Evolutionary conservation across 92 coral and sea anemone genomes (phyloP).

Genomic region (Meandrina meandrites): DNA sequence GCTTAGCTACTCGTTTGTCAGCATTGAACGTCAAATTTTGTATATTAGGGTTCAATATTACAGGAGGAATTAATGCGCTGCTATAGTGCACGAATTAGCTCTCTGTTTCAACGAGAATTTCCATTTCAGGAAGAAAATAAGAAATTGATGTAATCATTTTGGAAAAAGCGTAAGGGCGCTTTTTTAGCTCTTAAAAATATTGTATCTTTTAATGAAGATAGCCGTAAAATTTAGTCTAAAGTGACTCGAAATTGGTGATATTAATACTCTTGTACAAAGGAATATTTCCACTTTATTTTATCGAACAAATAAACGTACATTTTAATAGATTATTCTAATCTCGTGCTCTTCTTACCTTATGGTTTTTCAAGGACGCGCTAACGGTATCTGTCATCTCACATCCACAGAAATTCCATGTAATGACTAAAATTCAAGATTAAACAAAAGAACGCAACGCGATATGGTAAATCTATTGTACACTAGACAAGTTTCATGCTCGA

Average conservation of each 20-base stretch:
- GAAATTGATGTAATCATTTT: constrained; percentile 1
- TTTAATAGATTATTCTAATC: not conserved
- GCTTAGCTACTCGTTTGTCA: not conserved
- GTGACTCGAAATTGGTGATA: not conserved
- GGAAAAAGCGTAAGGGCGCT: not conserved
- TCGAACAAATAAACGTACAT: constrained; percentile 25
- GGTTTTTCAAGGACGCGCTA: not conserved
- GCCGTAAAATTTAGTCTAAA: constrained; percentile 1
- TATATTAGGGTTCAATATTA: not conserved
- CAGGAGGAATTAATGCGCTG: not conserved
- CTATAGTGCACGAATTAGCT: not conserved
- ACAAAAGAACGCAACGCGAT: not conserved
- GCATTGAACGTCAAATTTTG: not conserved
- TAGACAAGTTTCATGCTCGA: not conserved
- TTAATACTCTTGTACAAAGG: constrained; percentile 2
- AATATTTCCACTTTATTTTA: not conserved
- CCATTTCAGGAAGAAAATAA: not conserved
- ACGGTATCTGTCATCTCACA: not conserved
- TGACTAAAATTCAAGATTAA: not conserved
- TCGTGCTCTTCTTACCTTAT: not conserved
- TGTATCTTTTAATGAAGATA: not conserved
- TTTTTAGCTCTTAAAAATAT: not conserved
- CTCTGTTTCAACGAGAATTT: not conserved
- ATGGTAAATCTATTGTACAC: not conserved
- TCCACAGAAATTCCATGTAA: not conserved